Evolutionary conservation across 2,113 vertebrate genomes (phyloP).

Genomic region (Caranx melampygus): DNA sequence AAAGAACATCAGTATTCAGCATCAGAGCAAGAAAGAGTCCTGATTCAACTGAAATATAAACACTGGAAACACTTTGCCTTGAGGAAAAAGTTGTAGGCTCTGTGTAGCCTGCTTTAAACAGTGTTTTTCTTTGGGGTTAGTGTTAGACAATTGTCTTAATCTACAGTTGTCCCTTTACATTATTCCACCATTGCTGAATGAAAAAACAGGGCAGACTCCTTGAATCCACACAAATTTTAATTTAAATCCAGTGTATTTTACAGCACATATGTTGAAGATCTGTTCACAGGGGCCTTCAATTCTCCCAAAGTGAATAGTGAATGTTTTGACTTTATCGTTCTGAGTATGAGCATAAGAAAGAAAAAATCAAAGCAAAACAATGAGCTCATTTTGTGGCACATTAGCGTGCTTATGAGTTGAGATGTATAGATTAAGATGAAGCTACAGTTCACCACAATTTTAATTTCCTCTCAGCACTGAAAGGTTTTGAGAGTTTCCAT

Average conservation of each 20-base stretch:
- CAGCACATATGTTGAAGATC: background rate
- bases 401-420: slow-evolving; percentile 3
- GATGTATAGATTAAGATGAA: slow-evolving; percentile 18
- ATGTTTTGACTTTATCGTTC: background rate
- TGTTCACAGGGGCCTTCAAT: background rate
- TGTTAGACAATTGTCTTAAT: background rate
- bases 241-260: background rate
- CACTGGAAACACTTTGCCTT: no score
- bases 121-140: no score
- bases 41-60: no score
- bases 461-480: slow-evolving; percentile 36
- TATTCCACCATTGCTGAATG: background rate
- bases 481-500: slow-evolving; percentile 56
- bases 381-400: background rate
- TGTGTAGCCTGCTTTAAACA: no score
- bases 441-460: background rate
- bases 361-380: background rate
- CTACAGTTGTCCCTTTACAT: background rate
- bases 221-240: no score
- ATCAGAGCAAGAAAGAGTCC: background rate
- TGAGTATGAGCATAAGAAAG: background rate
- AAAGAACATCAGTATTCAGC: background rate
- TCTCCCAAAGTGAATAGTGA: no score
- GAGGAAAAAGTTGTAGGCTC: no score
- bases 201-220: background rate